Base-by-base conservation (phyloP, 2,888 invertebrate genomes). In the Eretmocerus hayati region DNA sequence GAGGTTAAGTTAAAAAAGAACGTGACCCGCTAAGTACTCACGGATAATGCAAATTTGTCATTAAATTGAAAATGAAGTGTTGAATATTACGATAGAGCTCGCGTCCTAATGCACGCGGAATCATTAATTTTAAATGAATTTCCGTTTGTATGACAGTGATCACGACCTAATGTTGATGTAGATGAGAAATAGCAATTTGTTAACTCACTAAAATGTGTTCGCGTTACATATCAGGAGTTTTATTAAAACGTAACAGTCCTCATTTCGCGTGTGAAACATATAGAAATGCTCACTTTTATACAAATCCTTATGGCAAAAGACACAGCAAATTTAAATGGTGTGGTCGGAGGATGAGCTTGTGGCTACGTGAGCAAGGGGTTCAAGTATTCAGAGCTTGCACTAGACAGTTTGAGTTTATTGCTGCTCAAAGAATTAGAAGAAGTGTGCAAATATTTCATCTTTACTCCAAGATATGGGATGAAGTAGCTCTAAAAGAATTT, bases 401-500 rank as follows among this genome's bases (percentile, higher is more conserved):
- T 3, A 60, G 53, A 36, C 70, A 71, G 50, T 67, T 67, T 32
- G 66, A 70, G 48, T 69, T 66, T 23, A 61, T 69, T 8, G 59
- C 69, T 36, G 83, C 81, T 1, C 81, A 83, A 59, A 74, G 81
- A 30, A 69, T 83, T 1, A 72, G 81, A 45, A 74, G 82, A 39
- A 75, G 78, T n/a, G 77, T 82, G 54, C 83, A 83, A 62, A 75
- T 83, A 65, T 74, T 81, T 57, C 75, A 75, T 46, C 71, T 83
- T 43, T 84, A 83, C 59, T 76, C 78, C 9, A 76, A 74, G 53
- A 74, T 82, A 53, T 83, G 83, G 77, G 81, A 81, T 45, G 79
- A 81, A 45, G 70, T 74, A 16, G 79, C 79, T 3, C 65, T 83
- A 2, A 75, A 67, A 49, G 76, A 79, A 50, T 73, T 82, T 18